Conservation (phyloP, 2,797 vertebrate genomes). For the Dryobates pubescens region DNA sequence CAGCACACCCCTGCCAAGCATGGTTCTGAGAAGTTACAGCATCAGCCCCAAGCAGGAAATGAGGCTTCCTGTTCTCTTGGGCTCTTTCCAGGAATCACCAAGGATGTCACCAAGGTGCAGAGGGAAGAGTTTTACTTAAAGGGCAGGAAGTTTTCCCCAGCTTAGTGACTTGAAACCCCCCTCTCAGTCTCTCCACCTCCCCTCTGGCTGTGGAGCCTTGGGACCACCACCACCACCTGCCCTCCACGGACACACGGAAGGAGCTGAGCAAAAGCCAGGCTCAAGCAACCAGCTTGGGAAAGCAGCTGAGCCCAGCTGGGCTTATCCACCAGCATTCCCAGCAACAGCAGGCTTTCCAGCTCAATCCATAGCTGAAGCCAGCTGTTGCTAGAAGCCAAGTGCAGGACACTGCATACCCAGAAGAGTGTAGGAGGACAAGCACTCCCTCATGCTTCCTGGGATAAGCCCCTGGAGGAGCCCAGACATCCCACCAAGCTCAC, state of each 20-base stretch:
- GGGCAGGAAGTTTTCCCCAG: not conserved
- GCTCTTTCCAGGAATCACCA: slow-evolving; percentile 10
- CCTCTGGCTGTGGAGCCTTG: not conserved
- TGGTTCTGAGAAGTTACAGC: not conserved
- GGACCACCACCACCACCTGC: not conserved
- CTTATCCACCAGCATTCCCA: not conserved
- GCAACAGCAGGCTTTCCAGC: not conserved
- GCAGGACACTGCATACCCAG: not conserved
- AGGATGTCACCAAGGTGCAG: not conserved
- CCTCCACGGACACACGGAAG: not conserved
- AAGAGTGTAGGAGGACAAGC: not conserved
- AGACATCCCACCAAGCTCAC: not conserved
- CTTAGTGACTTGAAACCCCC: not conserved
- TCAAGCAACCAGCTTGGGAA: fast-evolving
- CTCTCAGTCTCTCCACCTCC: too few relatives aligned
- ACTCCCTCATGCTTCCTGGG: not conserved
- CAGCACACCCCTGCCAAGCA: not conserved
- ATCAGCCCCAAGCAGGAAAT: not conserved
- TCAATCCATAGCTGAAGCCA: not conserved
- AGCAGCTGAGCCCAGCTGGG: not conserved
- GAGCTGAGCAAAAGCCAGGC: not conserved
- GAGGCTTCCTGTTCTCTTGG: not conserved
- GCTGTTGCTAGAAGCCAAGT: not conserved
- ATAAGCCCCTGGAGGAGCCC: not conserved
- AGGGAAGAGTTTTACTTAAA: not conserved